Evolutionary conservation across 2,888 invertebrate species (phyloP).

Genomic region (Rhopalosiphum nymphaeae): DNA sequence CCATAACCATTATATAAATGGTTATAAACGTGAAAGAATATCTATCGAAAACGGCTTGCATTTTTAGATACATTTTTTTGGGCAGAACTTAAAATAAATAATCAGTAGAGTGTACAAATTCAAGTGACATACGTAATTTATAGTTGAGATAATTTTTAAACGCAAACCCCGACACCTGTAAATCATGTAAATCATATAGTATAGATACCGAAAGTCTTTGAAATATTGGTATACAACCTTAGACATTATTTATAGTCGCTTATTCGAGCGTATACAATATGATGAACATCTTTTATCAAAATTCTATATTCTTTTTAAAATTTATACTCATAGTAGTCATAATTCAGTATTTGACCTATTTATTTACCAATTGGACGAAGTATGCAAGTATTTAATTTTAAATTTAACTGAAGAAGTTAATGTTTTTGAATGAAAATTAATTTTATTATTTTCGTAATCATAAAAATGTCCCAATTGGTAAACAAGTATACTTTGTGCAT

Average conservation of each 20-base stretch:
- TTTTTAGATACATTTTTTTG: background rate
- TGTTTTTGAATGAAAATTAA: background rate
- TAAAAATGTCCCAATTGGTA: background rate
- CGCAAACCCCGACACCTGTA: constrained; percentile 49
- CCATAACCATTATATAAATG: background rate
- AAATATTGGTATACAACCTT: constrained; percentile 18
- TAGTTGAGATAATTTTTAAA: constrained; percentile 52
- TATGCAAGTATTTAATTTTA: background rate
- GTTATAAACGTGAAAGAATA: background rate
- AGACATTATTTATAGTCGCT: constrained; percentile 41
- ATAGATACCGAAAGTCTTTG: background rate
- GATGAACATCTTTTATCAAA: constrained; percentile 9
- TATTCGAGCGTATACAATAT: constrained; percentile 42
- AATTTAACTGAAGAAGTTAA: background rate
- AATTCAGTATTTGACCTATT: constrained; percentile 16
- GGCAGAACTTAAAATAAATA: background rate
- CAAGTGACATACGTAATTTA: constrained; percentile 51
- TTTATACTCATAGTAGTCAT: background rate
- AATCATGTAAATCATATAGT: constrained; percentile 53
- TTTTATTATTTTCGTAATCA: background rate
- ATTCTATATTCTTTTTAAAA: constrained; percentile 51
- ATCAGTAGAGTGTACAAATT: background rate
- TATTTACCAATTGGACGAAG: background rate
- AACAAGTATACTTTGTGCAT: background rate
- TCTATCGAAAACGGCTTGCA: background rate